Conservation (phyloP, 2,113 vertebrate species). For the Panthera tigris region DNA sequence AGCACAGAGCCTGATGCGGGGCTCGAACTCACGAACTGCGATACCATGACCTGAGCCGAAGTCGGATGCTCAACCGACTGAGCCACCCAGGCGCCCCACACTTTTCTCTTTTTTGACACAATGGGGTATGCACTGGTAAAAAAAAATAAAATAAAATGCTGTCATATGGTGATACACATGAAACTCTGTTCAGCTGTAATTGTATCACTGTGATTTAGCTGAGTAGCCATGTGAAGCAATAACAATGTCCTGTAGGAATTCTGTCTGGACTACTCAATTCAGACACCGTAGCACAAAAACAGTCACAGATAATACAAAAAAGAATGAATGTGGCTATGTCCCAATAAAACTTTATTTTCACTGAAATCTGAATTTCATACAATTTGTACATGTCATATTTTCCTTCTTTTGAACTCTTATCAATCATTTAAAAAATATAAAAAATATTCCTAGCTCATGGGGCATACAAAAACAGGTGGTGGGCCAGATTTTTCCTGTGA, state of each 20-base stretch:
- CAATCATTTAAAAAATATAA: slow-evolving; percentile 2
- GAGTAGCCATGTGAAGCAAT: not conserved
- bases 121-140: not conserved
- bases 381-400: not conserved
- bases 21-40: too few relatives aligned
- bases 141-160: not conserved
- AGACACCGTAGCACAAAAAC: not conserved
- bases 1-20: too few relatives aligned
- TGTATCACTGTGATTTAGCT: not conserved
- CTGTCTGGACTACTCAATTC: not conserved
- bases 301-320: not conserved
- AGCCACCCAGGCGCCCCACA: not conserved
- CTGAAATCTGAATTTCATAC: not conserved
- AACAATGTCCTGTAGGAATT: not conserved
- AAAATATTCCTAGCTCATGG: not conserved
- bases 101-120: not conserved
- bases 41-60: too few relatives aligned
- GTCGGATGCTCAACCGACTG: too few relatives aligned
- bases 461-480: not conserved
- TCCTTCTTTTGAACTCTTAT: not conserved
- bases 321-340: not conserved
- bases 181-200: not conserved
- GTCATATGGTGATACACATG: not conserved
- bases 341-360: slow-evolving; percentile 15
- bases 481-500: not conserved